Evolutionary conservation across 2,888 invertebrate genomes (phyloP).

Genomic region (Mesoligia furuncula): DNA sequence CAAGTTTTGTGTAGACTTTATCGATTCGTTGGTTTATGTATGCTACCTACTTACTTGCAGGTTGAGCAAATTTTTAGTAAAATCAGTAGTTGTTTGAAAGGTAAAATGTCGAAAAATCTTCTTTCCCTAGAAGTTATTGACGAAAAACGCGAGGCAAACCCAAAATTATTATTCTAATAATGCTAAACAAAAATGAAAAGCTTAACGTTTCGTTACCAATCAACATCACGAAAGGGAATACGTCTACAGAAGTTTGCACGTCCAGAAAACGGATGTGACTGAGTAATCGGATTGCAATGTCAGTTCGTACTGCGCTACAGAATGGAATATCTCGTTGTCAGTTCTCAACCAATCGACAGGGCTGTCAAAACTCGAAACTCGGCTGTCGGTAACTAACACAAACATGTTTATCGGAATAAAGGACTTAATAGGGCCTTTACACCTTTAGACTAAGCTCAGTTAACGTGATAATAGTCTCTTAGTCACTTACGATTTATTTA

Average conservation of each 20-base stretch:
- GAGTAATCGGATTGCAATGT: slow-evolving; percentile 44
- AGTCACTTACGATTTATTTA: slow-evolving; percentile 48
- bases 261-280: slow-evolving; percentile 28
- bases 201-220: background rate
- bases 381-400: slow-evolving; percentile 21
- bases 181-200: no score
- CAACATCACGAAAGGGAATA: slow-evolving; percentile 6
- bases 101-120: background rate
- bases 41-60: background rate
- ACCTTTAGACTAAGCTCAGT: slow-evolving; percentile 29
- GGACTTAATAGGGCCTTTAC: slow-evolving; percentile 10
- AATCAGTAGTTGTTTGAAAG: background rate
- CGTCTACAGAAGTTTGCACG: slow-evolving; percentile 25
- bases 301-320: slow-evolving; percentile 26
- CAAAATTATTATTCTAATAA: background rate
- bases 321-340: slow-evolving; percentile 42
- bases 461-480: slow-evolving; percentile 45
- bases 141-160: background rate
- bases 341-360: slow-evolving; percentile 32
- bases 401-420: slow-evolving; percentile 42
- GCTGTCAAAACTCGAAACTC: slow-evolving; percentile 46
- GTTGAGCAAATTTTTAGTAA: background rate
- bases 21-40: slow-evolving; percentile 6
- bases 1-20: slow-evolving; percentile 16
- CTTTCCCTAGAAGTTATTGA: background rate